Conservation (phyloP, 2,113 vertebrate species). For the Mola mola region DNA sequence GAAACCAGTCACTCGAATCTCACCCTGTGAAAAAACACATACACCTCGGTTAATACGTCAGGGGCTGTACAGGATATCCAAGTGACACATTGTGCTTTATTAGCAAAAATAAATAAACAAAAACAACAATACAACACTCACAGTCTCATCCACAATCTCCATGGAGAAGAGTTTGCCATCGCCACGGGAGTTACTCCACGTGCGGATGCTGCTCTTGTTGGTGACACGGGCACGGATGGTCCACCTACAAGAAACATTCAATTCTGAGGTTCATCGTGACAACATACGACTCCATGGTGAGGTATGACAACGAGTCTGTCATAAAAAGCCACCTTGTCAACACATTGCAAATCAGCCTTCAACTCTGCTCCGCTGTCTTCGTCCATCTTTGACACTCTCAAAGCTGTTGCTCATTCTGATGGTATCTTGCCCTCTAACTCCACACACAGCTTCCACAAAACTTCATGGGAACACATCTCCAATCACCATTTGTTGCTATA, state of each 20-base stretch:
- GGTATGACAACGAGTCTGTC: too few species aligned
- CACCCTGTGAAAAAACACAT: constrained; percentile 83
- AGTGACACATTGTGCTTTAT: background rate
- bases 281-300: too few species aligned
- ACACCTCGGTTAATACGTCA: background rate
- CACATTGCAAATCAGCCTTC: too few species aligned
- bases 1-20: constrained; percentile 95
- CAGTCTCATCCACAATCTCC: constrained; percentile 95
- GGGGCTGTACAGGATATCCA: background rate
- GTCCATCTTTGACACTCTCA: too few species aligned
- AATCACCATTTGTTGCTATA: too few species aligned
- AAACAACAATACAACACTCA: constrained; percentile 72
- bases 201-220: constrained; percentile 93
- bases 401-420: too few species aligned
- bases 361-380: too few species aligned
- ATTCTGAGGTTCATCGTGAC: background rate
- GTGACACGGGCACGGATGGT: constrained; percentile 94
- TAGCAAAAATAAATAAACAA: background rate
- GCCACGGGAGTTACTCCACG: constrained; percentile 97
- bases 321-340: too few species aligned
- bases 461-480: too few species aligned
- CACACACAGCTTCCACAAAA: too few species aligned
- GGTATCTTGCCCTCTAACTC: too few species aligned
- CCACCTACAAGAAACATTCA: constrained; percentile 83
- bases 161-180: constrained; percentile 97